Conservation (phyloP, 1,140 invertebrate genomes). For the Plutomurus gul region DNA sequence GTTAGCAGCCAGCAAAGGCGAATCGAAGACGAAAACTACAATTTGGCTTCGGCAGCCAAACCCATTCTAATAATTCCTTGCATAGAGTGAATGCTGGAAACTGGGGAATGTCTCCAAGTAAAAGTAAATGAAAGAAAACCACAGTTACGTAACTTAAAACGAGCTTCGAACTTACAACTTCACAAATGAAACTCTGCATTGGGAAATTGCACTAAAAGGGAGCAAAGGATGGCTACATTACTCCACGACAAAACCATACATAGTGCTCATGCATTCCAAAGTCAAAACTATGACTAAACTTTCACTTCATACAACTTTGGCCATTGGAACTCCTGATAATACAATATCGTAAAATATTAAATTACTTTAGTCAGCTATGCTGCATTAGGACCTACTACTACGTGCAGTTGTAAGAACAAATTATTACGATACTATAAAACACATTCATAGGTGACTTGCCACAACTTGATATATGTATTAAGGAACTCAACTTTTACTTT, state of each 20-base stretch:
- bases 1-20: neutral
- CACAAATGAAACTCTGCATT: neutral
- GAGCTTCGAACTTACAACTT: neutral
- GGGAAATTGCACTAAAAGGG: neutral
- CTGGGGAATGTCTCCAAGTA: neutral
- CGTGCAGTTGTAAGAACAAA: neutral
- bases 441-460: neutral
- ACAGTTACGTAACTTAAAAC: neutral
- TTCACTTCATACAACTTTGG: slow-evolving; percentile 1
- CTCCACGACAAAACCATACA: slow-evolving; percentile 16
- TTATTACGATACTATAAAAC: neutral
- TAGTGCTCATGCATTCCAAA: slow-evolving; percentile 4
- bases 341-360: slow-evolving; percentile 23
- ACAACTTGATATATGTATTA: neutral
- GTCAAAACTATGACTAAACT: slow-evolving; percentile 17
- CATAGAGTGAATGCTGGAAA: neutral
- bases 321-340: slow-evolving; percentile 20
- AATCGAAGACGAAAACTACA: neutral
- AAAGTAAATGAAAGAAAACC: neutral
- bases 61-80: no score
- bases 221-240: neutral
- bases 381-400: neutral
- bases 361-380: neutral
- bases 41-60: neutral
- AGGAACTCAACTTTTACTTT: neutral